Conservation (phyloP, 2,797 vertebrate genomes). For the Rhabdomys pumilio region DNA sequence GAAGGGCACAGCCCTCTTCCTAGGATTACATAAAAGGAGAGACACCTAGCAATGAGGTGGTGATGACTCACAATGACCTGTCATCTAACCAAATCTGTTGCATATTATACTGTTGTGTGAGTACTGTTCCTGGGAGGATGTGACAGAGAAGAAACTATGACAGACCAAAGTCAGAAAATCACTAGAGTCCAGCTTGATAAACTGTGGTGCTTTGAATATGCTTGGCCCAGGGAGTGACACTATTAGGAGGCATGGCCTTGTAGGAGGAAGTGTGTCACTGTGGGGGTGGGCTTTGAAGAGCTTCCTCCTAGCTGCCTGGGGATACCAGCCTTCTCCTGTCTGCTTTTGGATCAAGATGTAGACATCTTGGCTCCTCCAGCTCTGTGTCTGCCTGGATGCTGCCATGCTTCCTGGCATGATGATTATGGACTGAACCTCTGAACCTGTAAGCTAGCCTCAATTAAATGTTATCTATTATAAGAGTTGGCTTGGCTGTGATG, state of each 20-base stretch:
- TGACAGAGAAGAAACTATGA: background rate
- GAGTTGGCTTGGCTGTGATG: background rate
- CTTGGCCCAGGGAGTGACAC: background rate
- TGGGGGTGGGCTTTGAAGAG: no score
- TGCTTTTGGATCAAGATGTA: background rate
- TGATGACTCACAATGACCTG: background rate
- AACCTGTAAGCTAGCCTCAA: background rate
- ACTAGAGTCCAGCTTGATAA: background rate
- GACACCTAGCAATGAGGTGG: background rate
- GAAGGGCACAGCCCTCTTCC: background rate
- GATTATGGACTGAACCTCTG: background rate
- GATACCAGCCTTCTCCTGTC: background rate
- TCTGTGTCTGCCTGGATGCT: background rate
- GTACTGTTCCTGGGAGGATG: background rate
- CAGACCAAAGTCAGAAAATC: background rate
- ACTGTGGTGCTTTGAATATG: background rate
- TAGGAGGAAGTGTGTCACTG: no score
- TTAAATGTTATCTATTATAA: background rate
- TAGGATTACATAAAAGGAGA: background rate
- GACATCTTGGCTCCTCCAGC: background rate
- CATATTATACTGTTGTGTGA: background rate
- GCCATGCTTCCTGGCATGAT: background rate
- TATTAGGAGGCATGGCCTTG: background rate
- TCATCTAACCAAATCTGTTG: background rate
- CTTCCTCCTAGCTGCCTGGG: background rate